Evolutionary conservation across 2,888 invertebrate genomes (phyloP).

Genomic region (Ochropacha duplaris): DNA sequence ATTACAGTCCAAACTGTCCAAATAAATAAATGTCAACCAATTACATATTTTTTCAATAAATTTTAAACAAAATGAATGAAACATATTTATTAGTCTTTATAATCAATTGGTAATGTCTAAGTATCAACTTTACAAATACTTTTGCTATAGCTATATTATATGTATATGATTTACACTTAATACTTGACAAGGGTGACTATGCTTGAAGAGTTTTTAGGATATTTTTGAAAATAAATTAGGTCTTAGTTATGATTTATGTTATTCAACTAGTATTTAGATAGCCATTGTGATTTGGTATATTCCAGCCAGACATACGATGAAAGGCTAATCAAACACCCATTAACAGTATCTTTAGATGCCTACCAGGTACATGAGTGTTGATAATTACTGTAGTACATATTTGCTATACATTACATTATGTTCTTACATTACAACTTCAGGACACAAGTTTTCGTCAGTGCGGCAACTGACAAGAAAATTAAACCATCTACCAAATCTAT

Average conservation of each 20-base stretch:
- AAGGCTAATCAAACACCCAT: no score
- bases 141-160: no score
- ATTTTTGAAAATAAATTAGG: background rate
- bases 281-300: no score
- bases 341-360: no score
- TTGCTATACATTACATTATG: background rate
- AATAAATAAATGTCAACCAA: no score
- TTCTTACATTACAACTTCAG: slow-evolving; percentile 13
- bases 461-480: slow-evolving; percentile 1
- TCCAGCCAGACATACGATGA: no score
- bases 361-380: no score
- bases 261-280: no score
- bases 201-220: background rate
- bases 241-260: no score
- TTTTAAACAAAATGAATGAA: background rate
- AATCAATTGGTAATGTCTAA: background rate
- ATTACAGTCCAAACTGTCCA: no score
- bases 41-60: background rate
- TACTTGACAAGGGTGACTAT: background rate
- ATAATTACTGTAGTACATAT: no score
- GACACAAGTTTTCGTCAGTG: background rate
- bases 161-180: background rate
- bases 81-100: background rate
- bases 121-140: background rate
- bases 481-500: slow-evolving; percentile 46